Evolutionary conservation across 1,140 invertebrate genomes (phyloP).

Genomic region (Cydia strobilella): DNA sequence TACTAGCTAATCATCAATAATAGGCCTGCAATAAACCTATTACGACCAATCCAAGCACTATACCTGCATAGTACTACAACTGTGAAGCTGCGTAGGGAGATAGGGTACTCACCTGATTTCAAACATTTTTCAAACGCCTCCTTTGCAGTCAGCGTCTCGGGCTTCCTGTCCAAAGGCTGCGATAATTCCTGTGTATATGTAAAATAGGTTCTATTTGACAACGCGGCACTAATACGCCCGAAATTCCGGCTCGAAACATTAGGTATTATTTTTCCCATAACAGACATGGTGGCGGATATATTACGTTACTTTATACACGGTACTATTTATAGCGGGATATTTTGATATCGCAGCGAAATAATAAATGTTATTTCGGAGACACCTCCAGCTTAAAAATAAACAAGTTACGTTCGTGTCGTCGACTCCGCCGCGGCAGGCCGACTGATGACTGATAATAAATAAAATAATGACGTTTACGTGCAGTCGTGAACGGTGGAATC

Average conservation of each 20-base stretch:
- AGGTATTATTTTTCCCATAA: conserved; percentile 66
- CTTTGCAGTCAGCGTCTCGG: conserved; percentile 75
- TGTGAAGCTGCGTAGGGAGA: background rate
- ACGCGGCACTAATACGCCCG: conserved; percentile 55
- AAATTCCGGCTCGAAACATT: conserved; percentile 57
- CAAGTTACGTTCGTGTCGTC: conserved; percentile 21
- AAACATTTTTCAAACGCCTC: conserved; percentile 79
- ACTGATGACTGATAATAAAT: no score
- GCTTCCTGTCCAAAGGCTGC: conserved; percentile 78
- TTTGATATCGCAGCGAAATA: background rate
- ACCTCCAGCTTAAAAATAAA: conserved; percentile 24
- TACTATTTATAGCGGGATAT: background rate
- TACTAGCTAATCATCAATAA: conserved; percentile 20
- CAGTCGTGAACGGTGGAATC: conserved; percentile 14
- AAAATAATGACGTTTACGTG: conserved; percentile 10
- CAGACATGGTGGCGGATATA: conserved; percentile 51
- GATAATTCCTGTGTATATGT: conserved; percentile 80
- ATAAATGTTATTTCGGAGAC: conserved; percentile 23
- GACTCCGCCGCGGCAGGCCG: conserved; percentile 23
- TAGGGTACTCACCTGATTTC: conserved; percentile 77
- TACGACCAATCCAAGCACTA: conserved; percentile 2
- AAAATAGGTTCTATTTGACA: conserved; percentile 76
- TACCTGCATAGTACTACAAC: background rate
- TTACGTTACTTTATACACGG: conserved; percentile 3
- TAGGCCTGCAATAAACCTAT: conserved; percentile 22